These are phyloP conservation scores for Belgica antarctica DNA, from an alignment of 2,888 invertebrate genomes.

Conservation along the genomic window DNA sequence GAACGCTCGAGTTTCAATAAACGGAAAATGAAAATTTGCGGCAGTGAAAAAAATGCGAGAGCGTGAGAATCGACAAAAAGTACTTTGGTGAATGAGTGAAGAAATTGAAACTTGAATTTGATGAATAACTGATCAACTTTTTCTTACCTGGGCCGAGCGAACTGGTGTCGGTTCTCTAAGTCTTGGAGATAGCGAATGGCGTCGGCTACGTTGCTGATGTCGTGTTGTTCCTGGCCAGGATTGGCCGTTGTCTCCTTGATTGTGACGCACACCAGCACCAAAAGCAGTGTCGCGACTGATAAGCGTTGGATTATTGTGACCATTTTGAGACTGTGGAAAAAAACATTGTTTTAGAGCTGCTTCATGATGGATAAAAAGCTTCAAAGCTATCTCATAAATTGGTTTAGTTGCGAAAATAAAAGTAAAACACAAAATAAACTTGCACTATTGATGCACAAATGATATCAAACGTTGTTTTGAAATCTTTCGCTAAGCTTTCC, in stretches of 20 bases:
- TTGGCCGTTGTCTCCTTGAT: slow-evolving; percentile 23
- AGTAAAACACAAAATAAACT: too few relatives aligned
- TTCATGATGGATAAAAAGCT: too few relatives aligned
- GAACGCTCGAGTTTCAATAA: slow-evolving; percentile 19
- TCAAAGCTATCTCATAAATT: too few relatives aligned
- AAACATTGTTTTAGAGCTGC: too few relatives aligned
- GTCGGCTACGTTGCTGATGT: slow-evolving; percentile 64
- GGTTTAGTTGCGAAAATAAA: too few relatives aligned
- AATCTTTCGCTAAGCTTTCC: too few relatives aligned
- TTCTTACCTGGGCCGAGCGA: slow-evolving; percentile 64
- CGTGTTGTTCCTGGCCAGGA: slow-evolving; percentile 54
- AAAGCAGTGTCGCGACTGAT: slow-evolving; percentile 2
- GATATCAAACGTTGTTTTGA: too few relatives aligned
- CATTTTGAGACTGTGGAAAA: slow-evolving; percentile 28
- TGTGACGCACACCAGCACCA: not conserved
- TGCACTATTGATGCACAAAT: too few relatives aligned
- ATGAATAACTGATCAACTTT: not conserved
- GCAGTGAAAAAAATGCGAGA: not conserved
- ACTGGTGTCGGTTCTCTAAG: slow-evolving; percentile 65
- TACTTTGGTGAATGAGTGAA: not conserved
- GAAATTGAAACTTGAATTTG: not conserved
- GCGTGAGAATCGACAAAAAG: not conserved
- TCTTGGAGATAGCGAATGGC: slow-evolving; percentile 66
- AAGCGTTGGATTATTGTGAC: slow-evolving; percentile 21
- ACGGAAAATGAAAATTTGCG: slow-evolving; percentile 10